These are phyloP conservation scores for Chrysomela aeneicollis DNA, from an alignment of 2,888 invertebrate genomes.

Conservation along the genomic window DNA sequence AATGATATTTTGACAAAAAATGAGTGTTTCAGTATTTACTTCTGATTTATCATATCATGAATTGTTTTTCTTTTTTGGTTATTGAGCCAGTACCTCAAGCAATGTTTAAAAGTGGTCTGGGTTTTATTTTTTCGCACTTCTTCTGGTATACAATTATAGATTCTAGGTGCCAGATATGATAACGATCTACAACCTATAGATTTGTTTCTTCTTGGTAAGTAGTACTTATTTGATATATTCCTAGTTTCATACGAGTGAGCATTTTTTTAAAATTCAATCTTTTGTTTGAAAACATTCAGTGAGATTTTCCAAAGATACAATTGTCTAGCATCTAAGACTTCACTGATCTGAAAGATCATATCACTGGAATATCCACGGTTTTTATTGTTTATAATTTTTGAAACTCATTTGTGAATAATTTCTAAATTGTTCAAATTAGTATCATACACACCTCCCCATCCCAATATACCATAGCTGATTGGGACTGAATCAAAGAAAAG, in stretches of 20 bases:
- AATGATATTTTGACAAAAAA: too few species aligned
- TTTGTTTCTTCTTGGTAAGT: slow-evolving; percentile 4
- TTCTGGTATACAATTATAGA: too few species aligned
- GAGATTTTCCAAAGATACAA: neutral
- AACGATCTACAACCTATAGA: slow-evolving; percentile 8
- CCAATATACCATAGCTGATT: too few species aligned
- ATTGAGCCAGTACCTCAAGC: too few species aligned
- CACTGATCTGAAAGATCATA: slow-evolving; percentile 5
- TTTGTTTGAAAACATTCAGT: neutral
- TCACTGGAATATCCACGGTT: slow-evolving; percentile 9
- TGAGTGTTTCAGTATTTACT: too few species aligned
- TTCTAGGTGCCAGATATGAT: slow-evolving; percentile 8
- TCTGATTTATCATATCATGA: too few species aligned
- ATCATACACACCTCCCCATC: too few species aligned
- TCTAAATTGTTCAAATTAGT: neutral
- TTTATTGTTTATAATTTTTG: neutral
- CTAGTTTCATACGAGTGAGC: neutral
- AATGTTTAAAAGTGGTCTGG: too few species aligned
- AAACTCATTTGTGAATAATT: slow-evolving; percentile 2
- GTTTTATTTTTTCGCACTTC: too few species aligned
- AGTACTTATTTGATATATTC: neutral
- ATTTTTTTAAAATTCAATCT: slow-evolving; percentile 4
- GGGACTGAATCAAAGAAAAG: too few species aligned
- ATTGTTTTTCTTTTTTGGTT: too few species aligned
- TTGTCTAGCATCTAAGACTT: slow-evolving; percentile 11